Evolutionary conservation across 2,113 vertebrate species (phyloP), one percentile per base, ranked within the genome.

Genomic region (Pteruthius melanotis): DNA sequence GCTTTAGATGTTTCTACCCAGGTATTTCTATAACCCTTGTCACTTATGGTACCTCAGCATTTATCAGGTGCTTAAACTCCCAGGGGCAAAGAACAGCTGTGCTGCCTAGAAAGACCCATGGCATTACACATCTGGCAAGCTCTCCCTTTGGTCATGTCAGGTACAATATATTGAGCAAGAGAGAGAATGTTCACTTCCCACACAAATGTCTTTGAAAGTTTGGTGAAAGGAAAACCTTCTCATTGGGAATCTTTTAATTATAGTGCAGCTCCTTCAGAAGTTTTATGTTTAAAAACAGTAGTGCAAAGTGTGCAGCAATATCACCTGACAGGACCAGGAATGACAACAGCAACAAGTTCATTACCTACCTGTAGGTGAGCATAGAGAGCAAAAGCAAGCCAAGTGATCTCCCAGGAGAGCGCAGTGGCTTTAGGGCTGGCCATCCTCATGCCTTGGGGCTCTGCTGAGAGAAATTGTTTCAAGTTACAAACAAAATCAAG

Each of bases 331-430:
- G 31, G 39, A 63, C 16, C 20, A 68, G 35, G 16, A 52, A 59
- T 4, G 37, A 72, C 64, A 49, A 37, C 5, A 78, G 28, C 39
- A 71, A 59, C 15, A 35, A 80, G 44, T 23, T 20, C 28, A 42
- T 82, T 17, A 79, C 96, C 60, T 98, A 98, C 98, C 98, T 98
- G 97, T 11, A 96, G 79, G 15, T 87, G 76, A 40, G 96, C 93
- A 49, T 5, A 95, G 84, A 98, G 35, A 45, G 95, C 87, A 70
- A 96, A 39, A 63, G 97, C 68, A 86, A 97, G 84, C 91, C 98
- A 93, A 85, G 94, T 88, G 57, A 97, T 92, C 95, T 85, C 90
- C 96, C 98, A 98, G 40, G 54, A 89, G 42, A 96, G 37, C 89
- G 95, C 71, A 37, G 86, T 6, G 69, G 74, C 64, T 78, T 87